These are phyloP conservation scores for Dipodomys spectabilis DNA, from an alignment of 2,113 vertebrate species.

Conservation along the genomic window DNA sequence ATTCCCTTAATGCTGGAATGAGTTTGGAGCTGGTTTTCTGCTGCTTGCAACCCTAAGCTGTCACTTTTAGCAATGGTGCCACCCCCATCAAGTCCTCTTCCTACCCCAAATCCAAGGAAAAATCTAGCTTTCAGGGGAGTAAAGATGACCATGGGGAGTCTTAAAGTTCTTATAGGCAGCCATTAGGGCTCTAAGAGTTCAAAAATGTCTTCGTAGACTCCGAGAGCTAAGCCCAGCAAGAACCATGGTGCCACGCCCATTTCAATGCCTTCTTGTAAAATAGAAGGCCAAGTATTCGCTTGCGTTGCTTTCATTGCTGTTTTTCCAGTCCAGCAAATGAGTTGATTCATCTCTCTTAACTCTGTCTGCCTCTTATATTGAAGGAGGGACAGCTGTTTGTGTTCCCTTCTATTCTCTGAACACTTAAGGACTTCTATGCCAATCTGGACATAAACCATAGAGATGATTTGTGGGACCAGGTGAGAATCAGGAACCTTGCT, in stretches of 20 bases:
- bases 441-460: neutral
- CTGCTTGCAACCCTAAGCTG: neutral
- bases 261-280: neutral
- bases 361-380: neutral
- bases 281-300: neutral
- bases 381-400: neutral
- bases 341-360: neutral
- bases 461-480: neutral
- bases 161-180: neutral
- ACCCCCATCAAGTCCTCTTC: neutral
- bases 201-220: neutral
- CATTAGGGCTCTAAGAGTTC: neutral
- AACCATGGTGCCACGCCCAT: neutral
- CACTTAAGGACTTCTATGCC: neutral
- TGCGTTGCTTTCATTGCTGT: conserved; percentile 3
- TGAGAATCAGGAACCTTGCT: neutral
- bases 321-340: neutral
- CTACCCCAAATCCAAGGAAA: neutral
- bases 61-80: neutral
- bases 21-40: conserved; percentile 7
- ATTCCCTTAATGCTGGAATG: conserved; percentile 7
- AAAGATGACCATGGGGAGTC: neutral
- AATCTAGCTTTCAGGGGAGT: neutral
- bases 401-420: neutral
- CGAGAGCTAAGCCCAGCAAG: neutral